Base-by-base conservation (phyloP, 2,797 vertebrate species). In the Premnoplex brunnescens region DNA sequence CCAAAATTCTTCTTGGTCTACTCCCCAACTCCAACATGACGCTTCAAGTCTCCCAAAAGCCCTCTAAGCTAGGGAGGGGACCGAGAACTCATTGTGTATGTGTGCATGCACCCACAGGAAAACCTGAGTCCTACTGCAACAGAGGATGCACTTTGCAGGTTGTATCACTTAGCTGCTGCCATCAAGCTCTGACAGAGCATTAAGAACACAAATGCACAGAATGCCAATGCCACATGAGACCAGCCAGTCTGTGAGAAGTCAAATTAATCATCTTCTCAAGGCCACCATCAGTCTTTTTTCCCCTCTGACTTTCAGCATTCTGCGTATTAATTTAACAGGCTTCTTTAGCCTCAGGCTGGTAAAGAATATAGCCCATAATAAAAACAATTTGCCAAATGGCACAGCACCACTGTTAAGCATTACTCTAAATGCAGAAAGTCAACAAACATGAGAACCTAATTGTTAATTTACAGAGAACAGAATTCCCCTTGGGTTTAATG, bases 11-110 rank as follows among this genome's bases (percentile, higher is more conserved):
- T 77, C 34, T 43, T 21, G 13, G n/a, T 18, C 66, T 60, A 49
- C 66, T 95, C 60, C 44, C 36, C 44, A 67, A 24, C 32, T 71
- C 51, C 46, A 85, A 74, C 85, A 68, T 22, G 52, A 71, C 54
- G 64, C 56, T 30, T 71, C 72, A 68, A 43, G 85, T 55, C 83
- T 84, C 39, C 17, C 62, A 19, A 72, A n/a, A 95, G 46, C 69
- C 85, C 91, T 78, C 48, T 10, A 77, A 94, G 91, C 88, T 60
- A 93, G 69, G 88, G 88, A 95, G 85, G 62, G 51, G 46, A 54
- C 66, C 5, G 10, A 83, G 39, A 67, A 51, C 49, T 95, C 58
- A 17, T 32, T 55, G 4, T 10, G 30, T 19, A 18, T 2, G 3
- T 23, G 14, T 36, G 24, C 60, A 54, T 1, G n/a, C 28, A 67